Base-by-base conservation (phyloP, 2,888 invertebrate species). In the Euplexia lucipara region DNA sequence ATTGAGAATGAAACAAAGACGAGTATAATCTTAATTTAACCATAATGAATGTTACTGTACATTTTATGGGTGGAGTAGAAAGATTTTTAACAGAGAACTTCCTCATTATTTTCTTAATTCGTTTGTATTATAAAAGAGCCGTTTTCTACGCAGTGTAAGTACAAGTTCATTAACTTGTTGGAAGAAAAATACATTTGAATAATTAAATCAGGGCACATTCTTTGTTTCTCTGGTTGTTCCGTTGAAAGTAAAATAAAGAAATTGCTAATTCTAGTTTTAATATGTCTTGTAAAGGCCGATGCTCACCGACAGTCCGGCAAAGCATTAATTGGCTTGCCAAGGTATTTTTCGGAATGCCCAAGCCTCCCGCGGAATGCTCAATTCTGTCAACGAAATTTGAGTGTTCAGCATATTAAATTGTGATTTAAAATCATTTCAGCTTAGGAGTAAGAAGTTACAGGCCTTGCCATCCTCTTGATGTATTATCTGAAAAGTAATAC, bases 41-140 rank as follows among this genome's bases (percentile, higher is more conserved):
- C 48, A 51, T 64, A 41, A 47, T 66, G 32, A 59, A 10, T 22
- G 18, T 30, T 39, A 8, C 32, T 16, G 5, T 52, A 61, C 14
- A 49, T 57, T 61, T 57, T 16, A 26, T 26, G 22, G 12, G 9
- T 63, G 20, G 7, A 51, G 5, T 51, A 34, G 18, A 41, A 44
- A 52, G 9, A 58, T 56, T 61, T 48, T 60, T 37, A 32, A 56
- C 34, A 56, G 35, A 56, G 44, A 54, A 32, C 37, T 44, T 34
- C 26, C 49, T 65, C 56, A 42, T 62, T 60, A 57, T 60, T 53
- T 60, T 64, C 47, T 58, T 64, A 73, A 75, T 64, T 64, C 30
- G 34, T 63, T 57, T 56, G 34, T 59, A 35, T 41, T 56, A 66
- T 26, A 59, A 49, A 71, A 34, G 20, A 57, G 18, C 37, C 16